Conservation (phyloP, 1,140 invertebrate species). For the Pinna nobilis region DNA sequence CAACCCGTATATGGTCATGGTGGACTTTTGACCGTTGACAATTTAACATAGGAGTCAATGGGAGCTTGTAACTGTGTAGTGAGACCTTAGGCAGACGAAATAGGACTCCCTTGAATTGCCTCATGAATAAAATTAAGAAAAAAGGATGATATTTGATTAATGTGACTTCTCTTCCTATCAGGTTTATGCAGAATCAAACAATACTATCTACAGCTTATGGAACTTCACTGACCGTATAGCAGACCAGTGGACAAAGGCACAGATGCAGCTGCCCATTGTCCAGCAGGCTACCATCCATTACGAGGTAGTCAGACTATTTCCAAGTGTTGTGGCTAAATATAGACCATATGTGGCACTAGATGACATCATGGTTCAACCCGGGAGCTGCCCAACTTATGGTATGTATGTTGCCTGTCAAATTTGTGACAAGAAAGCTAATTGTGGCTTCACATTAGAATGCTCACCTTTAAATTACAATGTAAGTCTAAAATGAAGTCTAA, state of each 20-base stretch:
- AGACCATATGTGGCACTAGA: slow-evolving; percentile 54
- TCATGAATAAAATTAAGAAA: too few relatives aligned
- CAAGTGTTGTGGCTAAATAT: slow-evolving; percentile 8
- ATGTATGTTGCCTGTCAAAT: too few relatives aligned
- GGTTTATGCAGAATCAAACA: not conserved
- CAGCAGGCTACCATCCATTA: slow-evolving; percentile 37
- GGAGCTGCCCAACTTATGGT: slow-evolving; percentile 52
- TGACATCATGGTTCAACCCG: slow-evolving; percentile 50
- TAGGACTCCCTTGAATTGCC: too few relatives aligned
- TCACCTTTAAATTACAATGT: not conserved
- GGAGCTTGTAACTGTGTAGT: too few relatives aligned
- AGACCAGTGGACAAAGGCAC: slow-evolving; percentile 49
- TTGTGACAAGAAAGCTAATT: too few relatives aligned
- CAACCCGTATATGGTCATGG: too few relatives aligned
- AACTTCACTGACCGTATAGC: slow-evolving; percentile 42
- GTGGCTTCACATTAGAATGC: too few relatives aligned
- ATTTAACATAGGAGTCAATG: too few relatives aligned
- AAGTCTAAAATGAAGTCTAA: too few relatives aligned
- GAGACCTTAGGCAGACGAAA: too few relatives aligned
- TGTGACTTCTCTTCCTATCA: not conserved
- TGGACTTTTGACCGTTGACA: too few relatives aligned
- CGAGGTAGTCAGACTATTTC: slow-evolving; percentile 30
- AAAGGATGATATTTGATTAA: too few relatives aligned
- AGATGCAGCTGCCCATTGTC: slow-evolving; percentile 45
- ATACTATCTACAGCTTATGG: slow-evolving; percentile 28